A percentile compares a stretch with the other conserved stretches of the same genome.
phyloP scores from a whole-genome alignment of 1,140 invertebrate species.

The Aphelinus certus region DNA sequence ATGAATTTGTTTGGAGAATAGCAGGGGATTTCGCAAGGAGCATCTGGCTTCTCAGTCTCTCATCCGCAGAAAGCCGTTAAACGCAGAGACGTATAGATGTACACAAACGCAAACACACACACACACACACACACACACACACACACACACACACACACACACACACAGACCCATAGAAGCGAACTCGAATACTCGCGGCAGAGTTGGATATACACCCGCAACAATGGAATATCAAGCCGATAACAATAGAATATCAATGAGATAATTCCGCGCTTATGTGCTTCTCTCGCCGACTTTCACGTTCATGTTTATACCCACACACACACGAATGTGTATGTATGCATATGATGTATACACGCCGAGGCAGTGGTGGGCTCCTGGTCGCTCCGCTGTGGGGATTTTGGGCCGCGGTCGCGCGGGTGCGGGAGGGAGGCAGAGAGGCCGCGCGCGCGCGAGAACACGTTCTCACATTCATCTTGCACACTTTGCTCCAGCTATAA shows the following conservation, averaged over 20 bases:
- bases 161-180: no score
- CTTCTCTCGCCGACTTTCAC: constrained; percentile 29
- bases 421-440: neutral
- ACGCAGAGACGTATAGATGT: neutral
- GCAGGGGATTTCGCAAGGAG: constrained; percentile 11
- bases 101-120: neutral
- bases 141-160: neutral
- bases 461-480: constrained; percentile 41
- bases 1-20: constrained; percentile 1
- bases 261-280: constrained; percentile 17
- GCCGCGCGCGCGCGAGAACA: neutral
- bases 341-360: neutral
- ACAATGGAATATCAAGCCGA: constrained; percentile 39
- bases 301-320: constrained; percentile 25
- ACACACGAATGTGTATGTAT: neutral
- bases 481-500: constrained; percentile 4
- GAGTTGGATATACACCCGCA: neutral
- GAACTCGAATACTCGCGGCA: no score
- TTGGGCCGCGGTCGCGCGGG: constrained; percentile 13
- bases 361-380: neutral
- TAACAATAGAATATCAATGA: constrained; percentile 41
- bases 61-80: neutral
- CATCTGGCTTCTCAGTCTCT: no score
- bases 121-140: neutral
- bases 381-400: neutral